Evolutionary conservation across 2,888 invertebrate genomes (phyloP).

Genomic region (Halocaridina rubra): DNA sequence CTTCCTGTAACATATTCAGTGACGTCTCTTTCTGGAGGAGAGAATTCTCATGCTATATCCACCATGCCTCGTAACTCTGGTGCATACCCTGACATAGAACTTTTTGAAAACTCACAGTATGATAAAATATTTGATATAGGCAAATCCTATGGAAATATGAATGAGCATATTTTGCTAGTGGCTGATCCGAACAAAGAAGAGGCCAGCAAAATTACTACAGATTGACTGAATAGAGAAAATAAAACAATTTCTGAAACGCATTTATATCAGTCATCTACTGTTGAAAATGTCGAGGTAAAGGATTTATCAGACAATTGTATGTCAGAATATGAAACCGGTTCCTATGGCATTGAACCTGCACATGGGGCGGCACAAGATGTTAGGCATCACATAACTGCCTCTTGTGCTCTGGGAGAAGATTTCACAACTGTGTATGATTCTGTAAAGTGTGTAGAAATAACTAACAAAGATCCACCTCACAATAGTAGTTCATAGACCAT

Average conservation of each 20-base stretch:
- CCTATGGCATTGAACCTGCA: neutral
- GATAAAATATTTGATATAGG: neutral
- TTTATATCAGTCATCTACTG: neutral
- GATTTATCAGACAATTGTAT: neutral
- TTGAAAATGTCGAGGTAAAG: neutral
- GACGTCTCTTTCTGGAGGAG: neutral
- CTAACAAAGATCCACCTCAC: neutral
- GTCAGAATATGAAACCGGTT: neutral
- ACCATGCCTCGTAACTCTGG: neutral
- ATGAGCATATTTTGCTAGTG: constrained; percentile 6
- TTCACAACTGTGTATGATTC: constrained; percentile 20
- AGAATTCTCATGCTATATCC: neutral
- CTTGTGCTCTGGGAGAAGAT: constrained; percentile 13
- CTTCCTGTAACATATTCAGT: neutral
- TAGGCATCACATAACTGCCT: constrained; percentile 3
- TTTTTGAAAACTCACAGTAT: neutral
- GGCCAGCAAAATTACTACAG: constrained; percentile 1
- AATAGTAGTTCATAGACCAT: too few relatives aligned
- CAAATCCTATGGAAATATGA: neutral
- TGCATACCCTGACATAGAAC: constrained; percentile 4
- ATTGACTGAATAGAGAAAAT: too few relatives aligned
- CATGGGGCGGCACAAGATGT: neutral
- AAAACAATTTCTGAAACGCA: neutral
- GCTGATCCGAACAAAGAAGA: neutral
- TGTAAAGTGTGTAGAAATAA: neutral